phyloP scores from a whole-genome alignment of 2,888 invertebrate species.

The Hemaris fuciformis region DNA sequence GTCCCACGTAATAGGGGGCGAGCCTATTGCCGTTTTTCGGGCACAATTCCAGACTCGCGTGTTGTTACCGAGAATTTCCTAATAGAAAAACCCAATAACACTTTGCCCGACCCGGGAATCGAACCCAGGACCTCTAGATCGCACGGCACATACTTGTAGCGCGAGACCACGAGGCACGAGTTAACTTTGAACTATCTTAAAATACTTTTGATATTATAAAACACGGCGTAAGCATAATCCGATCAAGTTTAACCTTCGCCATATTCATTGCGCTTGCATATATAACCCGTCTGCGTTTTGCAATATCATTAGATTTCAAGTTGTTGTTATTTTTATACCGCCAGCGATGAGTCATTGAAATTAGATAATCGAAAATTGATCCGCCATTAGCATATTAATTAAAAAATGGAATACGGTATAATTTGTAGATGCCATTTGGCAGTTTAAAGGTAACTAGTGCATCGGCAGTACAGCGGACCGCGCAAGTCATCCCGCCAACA shows the following conservation, averaged over 20 bases:
- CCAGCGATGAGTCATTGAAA: background rate
- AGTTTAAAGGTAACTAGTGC: constrained; percentile 7
- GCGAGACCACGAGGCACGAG: no score
- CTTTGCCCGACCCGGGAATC: no score
- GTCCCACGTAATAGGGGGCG: no score
- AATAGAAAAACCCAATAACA: no score
- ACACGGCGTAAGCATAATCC: background rate
- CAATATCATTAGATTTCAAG: background rate
- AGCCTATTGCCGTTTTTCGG: no score
- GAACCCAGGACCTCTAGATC: no score
- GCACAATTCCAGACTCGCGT: no score
- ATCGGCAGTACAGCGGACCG: background rate
- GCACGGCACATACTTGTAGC: no score
- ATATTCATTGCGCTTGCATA: background rate
- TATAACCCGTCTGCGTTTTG: background rate
- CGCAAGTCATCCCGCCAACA: background rate
- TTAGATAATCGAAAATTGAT: background rate
- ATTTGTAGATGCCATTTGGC: background rate
- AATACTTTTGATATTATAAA: no score
- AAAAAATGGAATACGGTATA: background rate
- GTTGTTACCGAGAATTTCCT: no score
- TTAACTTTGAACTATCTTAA: no score
- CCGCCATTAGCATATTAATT: background rate
- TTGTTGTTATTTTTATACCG: background rate
- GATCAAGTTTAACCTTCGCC: background rate